Conservation (phyloP, 2,888 invertebrate species). For the Hirtodrosophila duncani region DNA sequence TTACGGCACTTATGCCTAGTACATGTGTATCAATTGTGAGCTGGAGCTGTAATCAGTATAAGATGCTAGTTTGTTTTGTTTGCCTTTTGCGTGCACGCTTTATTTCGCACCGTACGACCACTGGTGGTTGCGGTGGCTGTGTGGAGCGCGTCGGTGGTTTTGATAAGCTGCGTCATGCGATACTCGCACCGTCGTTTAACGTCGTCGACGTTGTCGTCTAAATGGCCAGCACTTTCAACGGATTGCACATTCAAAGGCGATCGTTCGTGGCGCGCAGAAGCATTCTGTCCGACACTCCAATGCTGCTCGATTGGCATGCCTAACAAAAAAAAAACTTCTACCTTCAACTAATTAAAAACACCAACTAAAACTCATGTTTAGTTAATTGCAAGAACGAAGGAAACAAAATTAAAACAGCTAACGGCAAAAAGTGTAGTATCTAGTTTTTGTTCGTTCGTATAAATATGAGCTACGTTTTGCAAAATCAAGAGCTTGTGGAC, state of each 20-base stretch:
- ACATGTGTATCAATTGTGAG: slow-evolving; percentile 20
- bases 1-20: slow-evolving; percentile 36
- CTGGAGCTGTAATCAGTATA: slow-evolving; percentile 25
- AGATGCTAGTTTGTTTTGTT: slow-evolving; percentile 18
- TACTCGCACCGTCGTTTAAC: background rate
- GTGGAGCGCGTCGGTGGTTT: slow-evolving; percentile 1
- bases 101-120: slow-evolving; percentile 20
- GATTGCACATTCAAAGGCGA: slow-evolving; percentile 28
- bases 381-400: too few species aligned
- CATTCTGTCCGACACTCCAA: slow-evolving; percentile 24
- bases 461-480: too few species aligned
- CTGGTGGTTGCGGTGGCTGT: background rate
- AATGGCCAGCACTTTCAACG: too few species aligned
- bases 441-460: too few species aligned
- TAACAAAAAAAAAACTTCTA: background rate
- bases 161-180: slow-evolving; percentile 32
- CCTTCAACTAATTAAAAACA: background rate
- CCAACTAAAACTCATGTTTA: background rate
- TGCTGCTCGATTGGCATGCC: too few species aligned
- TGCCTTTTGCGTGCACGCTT: slow-evolving; percentile 27
- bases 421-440: too few species aligned
- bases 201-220: too few species aligned
- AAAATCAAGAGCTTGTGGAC: too few species aligned
- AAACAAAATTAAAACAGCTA: too few species aligned
- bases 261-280: slow-evolving; percentile 45